Base-by-base conservation (phyloP, 1,140 invertebrate genomes). In the Drosophila leontia region DNA sequence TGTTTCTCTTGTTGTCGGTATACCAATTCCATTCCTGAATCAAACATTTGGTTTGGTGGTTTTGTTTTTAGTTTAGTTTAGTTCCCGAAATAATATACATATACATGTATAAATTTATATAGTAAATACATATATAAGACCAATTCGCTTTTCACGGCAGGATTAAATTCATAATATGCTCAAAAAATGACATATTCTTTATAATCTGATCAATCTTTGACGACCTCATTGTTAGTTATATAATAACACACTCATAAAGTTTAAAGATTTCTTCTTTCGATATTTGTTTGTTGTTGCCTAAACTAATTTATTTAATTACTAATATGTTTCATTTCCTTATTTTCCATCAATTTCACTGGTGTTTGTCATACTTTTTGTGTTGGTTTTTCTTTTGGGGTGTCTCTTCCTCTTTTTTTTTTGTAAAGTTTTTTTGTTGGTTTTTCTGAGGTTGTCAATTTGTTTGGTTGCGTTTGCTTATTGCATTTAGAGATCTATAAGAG, bases 401-500 rank as follows among this genome's bases (percentile, higher is more conserved):
- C 63, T 53, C 35, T 67, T 56, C 26, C 32, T 50, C 7, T n/a
- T 56, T 75, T 19, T 56, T 75, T 65, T 48, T 65, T 59, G 50
- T 50, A 48, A 44, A 57, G 13, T 35, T 37, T 37, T 62, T 58
- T 69, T 55, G 50, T 61, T 51, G 58, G n/a, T 56, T 71, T 50
- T 69, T 39, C 45, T 51, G 39, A 19, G 56, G 19, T 41, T 71
- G 32, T 56, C 34, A 41, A 37, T 70, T 47, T 35, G 12, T 35
- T 48, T 35, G 11, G 15, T 48, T 60, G 45, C 75, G 35, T 23
- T 50, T 76, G 61, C 45, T 75, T 53, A 67, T 65, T 60, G 56
- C 67, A 77, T 69, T 87, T 91, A 92, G 53, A 92, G 85, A 85
- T 92, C 91, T 84, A 92, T 92, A 75, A 92, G 83, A 67, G 88